Evolutionary conservation across 2,888 invertebrate genomes (phyloP).

Genomic region (Cabera pusaria): DNA sequence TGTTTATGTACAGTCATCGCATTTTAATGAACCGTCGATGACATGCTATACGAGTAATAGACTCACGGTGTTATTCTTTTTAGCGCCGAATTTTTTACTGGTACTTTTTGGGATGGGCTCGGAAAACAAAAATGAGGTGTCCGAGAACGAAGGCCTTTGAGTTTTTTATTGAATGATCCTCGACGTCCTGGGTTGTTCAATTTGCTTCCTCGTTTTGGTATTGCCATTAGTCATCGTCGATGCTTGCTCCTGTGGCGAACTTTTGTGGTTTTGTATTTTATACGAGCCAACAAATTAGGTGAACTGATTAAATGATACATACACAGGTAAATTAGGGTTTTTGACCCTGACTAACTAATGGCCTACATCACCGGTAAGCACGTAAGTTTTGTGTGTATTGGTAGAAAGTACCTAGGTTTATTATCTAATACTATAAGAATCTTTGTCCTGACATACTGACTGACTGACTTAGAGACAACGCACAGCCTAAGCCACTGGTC

Average conservation of each 20-base stretch:
- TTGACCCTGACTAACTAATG: no score
- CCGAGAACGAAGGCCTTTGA: constrained; percentile 54
- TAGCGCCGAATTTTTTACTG: constrained; percentile 75
- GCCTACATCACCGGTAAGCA: no score
- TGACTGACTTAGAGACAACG: no score
- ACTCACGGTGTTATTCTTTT: constrained; percentile 79
- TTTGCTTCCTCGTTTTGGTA: constrained; percentile 55
- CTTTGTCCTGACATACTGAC: no score
- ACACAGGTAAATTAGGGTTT: no score
- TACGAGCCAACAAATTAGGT: constrained; percentile 1
- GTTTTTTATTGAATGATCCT: constrained; percentile 49
- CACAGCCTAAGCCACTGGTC: no score
- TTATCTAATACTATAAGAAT: no score
- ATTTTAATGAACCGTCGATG: constrained; percentile 83
- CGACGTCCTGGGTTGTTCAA: constrained; percentile 56
- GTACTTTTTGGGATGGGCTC: constrained; percentile 60
- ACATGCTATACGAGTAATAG: constrained; percentile 82
- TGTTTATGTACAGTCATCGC: constrained; percentile 81
- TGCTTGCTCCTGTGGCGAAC: constrained; percentile 37
- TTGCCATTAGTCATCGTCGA: constrained; percentile 41
- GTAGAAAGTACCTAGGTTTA: no score
- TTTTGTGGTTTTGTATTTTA: constrained; percentile 24
- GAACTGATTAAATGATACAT: constrained; percentile 2
- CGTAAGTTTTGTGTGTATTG: no score
- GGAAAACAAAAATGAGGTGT: constrained; percentile 58